phyloP scores from a whole-genome alignment of 2,113 vertebrate genomes.

The Arothron firmamentum region DNA sequence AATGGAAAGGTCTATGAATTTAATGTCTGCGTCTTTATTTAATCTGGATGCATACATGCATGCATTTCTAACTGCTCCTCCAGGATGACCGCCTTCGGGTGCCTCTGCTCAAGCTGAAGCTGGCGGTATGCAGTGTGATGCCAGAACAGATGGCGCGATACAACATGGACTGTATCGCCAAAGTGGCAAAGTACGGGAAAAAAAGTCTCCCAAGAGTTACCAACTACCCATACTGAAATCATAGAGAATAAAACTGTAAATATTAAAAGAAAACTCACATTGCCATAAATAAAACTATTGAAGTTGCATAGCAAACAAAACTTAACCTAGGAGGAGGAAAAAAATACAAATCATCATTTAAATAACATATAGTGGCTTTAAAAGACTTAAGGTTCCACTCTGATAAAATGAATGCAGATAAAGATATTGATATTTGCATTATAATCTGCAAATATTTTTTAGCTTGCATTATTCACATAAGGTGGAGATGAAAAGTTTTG shows the following conservation, averaged over 20 bases:
- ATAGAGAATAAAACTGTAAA: neutral
- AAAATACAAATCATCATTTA: conserved; percentile 5
- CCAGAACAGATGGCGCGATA: conserved; percentile 93
- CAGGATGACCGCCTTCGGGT: conserved; percentile 91
- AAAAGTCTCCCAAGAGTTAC: conserved; percentile 30
- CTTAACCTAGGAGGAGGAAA: neutral
- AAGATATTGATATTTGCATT: too few species aligned
- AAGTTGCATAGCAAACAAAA: conserved; percentile 23
- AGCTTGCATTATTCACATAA: too few species aligned
- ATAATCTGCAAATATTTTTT: too few species aligned
- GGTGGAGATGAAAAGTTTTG: too few species aligned
- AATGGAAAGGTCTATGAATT: too few species aligned
- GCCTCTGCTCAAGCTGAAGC: conserved; percentile 91
- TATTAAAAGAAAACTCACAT: neutral
- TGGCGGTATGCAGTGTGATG: conserved; percentile 94
- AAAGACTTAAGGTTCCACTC: conserved; percentile 34
- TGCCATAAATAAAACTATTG: neutral
- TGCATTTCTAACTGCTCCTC: conserved; percentile 9
- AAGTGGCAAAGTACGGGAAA: conserved; percentile 87
- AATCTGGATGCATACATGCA: neutral
- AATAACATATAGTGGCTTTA: conserved; percentile 3
- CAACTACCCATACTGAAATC: conserved; percentile 1
- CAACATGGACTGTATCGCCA: conserved; percentile 96
- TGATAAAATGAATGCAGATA: too few species aligned
- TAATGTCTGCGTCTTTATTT: conserved; percentile 12